These are phyloP conservation scores for Laticauda colubrina DNA, from an alignment of 2,113 vertebrate genomes.

Conservation along the genomic window DNA sequence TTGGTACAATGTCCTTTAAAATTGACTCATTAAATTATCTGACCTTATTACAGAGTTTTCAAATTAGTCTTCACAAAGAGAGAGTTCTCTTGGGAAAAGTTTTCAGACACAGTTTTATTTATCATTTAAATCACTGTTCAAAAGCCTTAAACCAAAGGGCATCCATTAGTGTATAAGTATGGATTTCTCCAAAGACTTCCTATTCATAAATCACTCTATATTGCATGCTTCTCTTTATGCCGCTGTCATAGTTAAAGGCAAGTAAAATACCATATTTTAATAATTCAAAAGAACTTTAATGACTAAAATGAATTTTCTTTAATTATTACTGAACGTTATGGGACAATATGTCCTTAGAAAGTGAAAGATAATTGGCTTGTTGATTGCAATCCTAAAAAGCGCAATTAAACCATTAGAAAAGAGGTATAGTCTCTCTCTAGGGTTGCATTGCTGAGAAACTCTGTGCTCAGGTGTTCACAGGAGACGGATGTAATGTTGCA, in stretches of 20 bases:
- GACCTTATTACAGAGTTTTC: not conserved
- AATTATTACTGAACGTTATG: not conserved
- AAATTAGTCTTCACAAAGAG: not conserved
- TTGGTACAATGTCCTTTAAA: no score
- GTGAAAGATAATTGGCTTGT: not conserved
- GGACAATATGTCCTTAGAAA: not conserved
- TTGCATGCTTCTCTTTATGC: not conserved
- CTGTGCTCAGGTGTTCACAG: not conserved
- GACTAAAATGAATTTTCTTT: constrained; percentile 17
- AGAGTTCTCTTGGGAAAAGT: not conserved
- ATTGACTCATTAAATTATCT: not conserved
- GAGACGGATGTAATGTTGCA: not conserved
- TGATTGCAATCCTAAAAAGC: not conserved
- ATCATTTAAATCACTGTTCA: not conserved
- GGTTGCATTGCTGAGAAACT: not conserved
- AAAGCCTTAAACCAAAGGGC: not conserved
- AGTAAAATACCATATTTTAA: not conserved
- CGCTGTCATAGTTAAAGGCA: not conserved
- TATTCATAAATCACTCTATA: not conserved
- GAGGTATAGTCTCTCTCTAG: not conserved
- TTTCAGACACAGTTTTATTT: not conserved
- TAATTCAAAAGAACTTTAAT: constrained; percentile 28
- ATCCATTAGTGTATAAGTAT: not conserved
- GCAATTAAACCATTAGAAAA: not conserved
- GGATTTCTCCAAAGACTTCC: not conserved